Base-by-base conservation (phyloP, 2,797 vertebrate genomes). In the Kryptopterus vitreolus region DNA sequence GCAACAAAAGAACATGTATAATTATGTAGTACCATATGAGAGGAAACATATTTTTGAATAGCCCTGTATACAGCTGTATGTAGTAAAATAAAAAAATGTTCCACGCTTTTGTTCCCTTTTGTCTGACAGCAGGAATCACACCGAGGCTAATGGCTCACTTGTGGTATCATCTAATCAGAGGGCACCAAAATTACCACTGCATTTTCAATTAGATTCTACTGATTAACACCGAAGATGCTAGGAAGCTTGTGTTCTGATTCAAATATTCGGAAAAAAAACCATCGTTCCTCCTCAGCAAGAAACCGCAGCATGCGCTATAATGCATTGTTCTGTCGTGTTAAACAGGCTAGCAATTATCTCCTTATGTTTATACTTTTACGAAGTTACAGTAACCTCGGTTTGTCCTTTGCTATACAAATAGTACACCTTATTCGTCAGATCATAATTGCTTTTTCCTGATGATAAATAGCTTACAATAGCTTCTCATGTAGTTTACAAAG, bases 191-290 rank as follows among this genome's bases (percentile, higher is more conserved):
- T 55, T 71, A 11, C 69, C 20, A 29, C 29, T n/a, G 50, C 16
- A 33, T 55, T 35, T 50, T 55, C 12, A 9, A 53, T 35, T 53
- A 71, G 69, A 33, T 55, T 71, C 31, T 71, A n/a, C 29, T 71
- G 31, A 72, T 72, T 15, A 52, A 69, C 65, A 24, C 35, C 0
- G 5, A 66, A 35, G 22, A 22, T 46, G 35, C 43, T 12, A 1
- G n/a, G 65, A 26, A 24, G 22, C 63, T 66, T 15, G 61, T 63
- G 20, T 65, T 6, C 22, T 38, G 22, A 43, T 3, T 9, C 61
- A 43, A 43, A 66, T 66, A 66, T 65, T n/a, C 20, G 22, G 10
- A 38, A 22, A 35, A 35, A n/a, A n/a, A n/a, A n/a, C n/a, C n/a
- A n/a, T n/a, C n/a, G 12, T 35, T 20, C 2, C 43, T 43, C 24